Evolutionary conservation across 2,888 invertebrate species (phyloP).

Genomic region (Barypeithes pellucidus): DNA sequence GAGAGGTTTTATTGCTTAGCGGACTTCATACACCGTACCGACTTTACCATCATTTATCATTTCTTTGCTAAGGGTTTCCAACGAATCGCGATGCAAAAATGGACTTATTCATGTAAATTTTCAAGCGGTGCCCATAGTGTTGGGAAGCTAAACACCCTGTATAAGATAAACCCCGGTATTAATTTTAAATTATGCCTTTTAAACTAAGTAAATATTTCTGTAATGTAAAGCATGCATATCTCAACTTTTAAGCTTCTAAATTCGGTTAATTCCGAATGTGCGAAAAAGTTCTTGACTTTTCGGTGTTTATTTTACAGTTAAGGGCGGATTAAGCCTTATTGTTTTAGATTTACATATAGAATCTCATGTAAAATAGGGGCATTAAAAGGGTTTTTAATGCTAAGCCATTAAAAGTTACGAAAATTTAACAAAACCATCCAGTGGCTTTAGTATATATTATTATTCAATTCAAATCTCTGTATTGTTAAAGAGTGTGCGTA

Average conservation of each 20-base stretch:
- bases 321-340: constrained; percentile 45
- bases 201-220: background rate
- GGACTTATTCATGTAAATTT: no score
- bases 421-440: constrained; percentile 6
- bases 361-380: constrained; percentile 28
- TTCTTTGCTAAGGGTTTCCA: no score
- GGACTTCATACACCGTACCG: no score
- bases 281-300: constrained; percentile 49
- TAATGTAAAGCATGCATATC: constrained; percentile 1
- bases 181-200: background rate
- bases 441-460: background rate
- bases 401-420: constrained; percentile 31
- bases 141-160: no score
- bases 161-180: no score
- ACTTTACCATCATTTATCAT: no score
- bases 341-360: constrained; percentile 45
- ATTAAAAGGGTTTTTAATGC: constrained; percentile 29
- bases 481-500: background rate
- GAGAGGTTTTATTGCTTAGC: no score
- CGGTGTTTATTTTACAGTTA: constrained; percentile 46
- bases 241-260: constrained; percentile 22
- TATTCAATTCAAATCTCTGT: background rate
- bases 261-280: constrained; percentile 39
- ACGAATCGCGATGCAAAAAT: no score
- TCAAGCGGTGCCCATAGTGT: no score